Evolutionary conservation across 2,113 vertebrate species (phyloP).

Genomic region (Galeopterus variegatus): DNA sequence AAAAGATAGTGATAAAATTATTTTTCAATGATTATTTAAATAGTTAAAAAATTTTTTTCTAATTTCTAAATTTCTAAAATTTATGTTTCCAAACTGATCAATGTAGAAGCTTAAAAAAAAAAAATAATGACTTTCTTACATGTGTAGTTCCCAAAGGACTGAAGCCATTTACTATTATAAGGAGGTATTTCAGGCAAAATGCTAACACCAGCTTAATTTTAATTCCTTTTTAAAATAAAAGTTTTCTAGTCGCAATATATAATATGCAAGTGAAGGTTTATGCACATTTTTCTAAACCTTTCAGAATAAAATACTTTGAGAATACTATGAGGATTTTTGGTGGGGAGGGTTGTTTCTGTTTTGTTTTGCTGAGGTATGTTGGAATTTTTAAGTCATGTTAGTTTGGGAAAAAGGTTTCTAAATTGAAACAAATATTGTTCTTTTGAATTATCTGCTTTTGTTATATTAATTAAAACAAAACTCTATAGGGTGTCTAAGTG

Average conservation of each 20-base stretch:
- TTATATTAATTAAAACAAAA: conserved; percentile 79
- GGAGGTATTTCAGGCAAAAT: conserved; percentile 45
- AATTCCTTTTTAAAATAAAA: conserved; percentile 61
- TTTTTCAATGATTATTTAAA: background rate
- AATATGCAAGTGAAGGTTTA: conserved; percentile 38
- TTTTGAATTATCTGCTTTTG: conserved; percentile 74
- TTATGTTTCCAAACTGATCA: conserved; percentile 59
- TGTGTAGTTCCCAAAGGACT: background rate
- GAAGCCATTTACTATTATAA: conserved; percentile 29
- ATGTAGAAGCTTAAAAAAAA: conserved; percentile 5
- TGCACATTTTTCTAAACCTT: conserved; percentile 57
- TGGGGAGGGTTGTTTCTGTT: conserved; percentile 17
- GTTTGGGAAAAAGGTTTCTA: conserved; percentile 65
- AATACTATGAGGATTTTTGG: background rate
- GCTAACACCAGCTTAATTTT: conserved; percentile 39
- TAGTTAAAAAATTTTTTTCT: background rate
- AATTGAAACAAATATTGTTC: conserved; percentile 63
- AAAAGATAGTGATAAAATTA: conserved; percentile 27
- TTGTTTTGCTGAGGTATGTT: conserved; percentile 53
- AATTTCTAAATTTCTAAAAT: conserved; percentile 60
- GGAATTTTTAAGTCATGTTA: conserved; percentile 61
- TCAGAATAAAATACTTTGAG: conserved; percentile 47
- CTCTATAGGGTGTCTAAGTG: conserved; percentile 60
- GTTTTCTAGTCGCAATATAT: conserved; percentile 15
- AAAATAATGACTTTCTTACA: background rate